A percentile compares a stretch with the other conserved stretches of the same genome.
Evolutionary conservation across 2,113 vertebrate genomes (phyloP).

Genomic region (Tetrax tetrax): DNA sequence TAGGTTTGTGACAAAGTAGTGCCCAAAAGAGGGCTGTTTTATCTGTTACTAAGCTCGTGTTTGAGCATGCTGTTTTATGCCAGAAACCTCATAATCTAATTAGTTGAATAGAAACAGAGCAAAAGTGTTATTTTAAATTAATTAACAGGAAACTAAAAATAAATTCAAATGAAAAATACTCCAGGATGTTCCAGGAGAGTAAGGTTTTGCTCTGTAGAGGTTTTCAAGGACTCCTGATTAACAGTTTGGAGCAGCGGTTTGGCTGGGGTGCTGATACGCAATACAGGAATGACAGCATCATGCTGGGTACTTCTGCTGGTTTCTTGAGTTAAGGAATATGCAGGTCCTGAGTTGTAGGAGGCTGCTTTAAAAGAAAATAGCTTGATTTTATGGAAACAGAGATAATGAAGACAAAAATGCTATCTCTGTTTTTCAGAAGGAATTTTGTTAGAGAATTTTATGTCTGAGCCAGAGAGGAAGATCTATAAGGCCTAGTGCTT

Average conservation of each 20-base stretch:
- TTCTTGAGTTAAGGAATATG: neutral
- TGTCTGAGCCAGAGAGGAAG: neutral
- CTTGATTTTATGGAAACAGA: neutral
- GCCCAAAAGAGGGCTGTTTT: neutral
- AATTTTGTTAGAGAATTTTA: neutral
- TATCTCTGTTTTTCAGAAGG: neutral
- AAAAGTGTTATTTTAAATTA: constrained; percentile 28
- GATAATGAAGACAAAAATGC: neutral
- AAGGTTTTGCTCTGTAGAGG: neutral
- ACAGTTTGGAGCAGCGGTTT: neutral
- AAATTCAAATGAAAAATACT: neutral
- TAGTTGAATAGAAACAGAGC: neutral
- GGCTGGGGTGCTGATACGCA: neutral
- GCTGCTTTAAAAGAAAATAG: neutral
- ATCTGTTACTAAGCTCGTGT: neutral
- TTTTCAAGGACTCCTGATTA: neutral
- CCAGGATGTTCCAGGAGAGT: neutral
- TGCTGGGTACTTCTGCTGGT: neutral
- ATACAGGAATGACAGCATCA: fast-evolving
- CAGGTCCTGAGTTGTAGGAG: neutral
- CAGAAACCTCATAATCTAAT: constrained; percentile 13
- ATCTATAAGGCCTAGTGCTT: neutral
- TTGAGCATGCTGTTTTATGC: neutral
- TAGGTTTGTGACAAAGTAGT: neutral
- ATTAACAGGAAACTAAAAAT: neutral